Base-by-base conservation (phyloP, 2,888 invertebrate species). In the Neuroscelio doddi region DNA sequence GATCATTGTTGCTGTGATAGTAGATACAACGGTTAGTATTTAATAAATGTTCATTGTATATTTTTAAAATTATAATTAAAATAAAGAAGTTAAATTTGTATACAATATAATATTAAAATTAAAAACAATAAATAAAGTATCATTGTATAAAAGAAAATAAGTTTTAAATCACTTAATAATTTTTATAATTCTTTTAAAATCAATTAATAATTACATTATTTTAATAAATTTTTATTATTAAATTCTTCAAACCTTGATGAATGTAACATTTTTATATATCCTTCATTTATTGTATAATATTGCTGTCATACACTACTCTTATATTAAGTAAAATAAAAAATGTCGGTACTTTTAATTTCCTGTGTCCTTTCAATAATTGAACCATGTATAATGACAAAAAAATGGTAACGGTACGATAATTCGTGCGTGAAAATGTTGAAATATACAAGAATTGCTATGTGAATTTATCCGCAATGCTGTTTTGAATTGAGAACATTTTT, bases 1-100 rank as follows among this genome's bases (percentile, higher is more conserved):
- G 89, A 89, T 76, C 89, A 89, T 75, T 89, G 89, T 77, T 89
- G 88, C 75, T 89, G 89, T 78, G 89, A 90, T 70, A 87, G 86
- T 76, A 86, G 87, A 79, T 86, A 88, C 78, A 87, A 87, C 55
- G 87, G 88, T 89, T 77, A 80, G 80, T 75, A 57, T 52, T 30
- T n/a, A n/a, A n/a, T n/a, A 41, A 41, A 1, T 21, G 10, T n/a
- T n/a, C n/a, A n/a, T n/a, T n/a, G n/a, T n/a, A n/a, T n/a, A n/a
- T n/a, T n/a, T n/a, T n/a, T n/a, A n/a, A n/a, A n/a, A n/a, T n/a
- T n/a, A 12, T 32, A 3, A 3, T 30, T 30, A 46, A 29, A n/a
- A 34, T 8, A 16, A 47, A 32, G 9, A 34, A n/a, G 10, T 15
- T 10, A 8, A 17, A 7, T 14, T 47, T 10, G 1, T 14, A n/a